These are phyloP conservation scores for Charaxes varanes DNA, from an alignment of 1,140 invertebrate genomes.

Conservation along the genomic window DNA sequence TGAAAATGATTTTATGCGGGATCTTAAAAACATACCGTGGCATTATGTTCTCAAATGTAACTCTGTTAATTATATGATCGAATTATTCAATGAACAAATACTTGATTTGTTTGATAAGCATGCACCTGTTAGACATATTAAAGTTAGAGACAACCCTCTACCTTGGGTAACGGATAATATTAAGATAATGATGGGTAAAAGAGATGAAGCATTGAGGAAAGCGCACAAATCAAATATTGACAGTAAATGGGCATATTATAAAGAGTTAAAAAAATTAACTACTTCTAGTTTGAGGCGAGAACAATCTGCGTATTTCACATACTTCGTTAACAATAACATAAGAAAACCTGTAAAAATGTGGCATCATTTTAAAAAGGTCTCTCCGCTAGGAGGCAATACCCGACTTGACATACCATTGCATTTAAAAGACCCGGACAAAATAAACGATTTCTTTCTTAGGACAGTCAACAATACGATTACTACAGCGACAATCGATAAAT, in stretches of 20 bases:
- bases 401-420: neutral
- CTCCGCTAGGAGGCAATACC: neutral
- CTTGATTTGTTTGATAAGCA: neutral
- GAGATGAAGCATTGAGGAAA: neutral
- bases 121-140: neutral
- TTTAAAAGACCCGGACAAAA: neutral
- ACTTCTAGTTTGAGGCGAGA: neutral
- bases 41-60: neutral
- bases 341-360: neutral
- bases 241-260: neutral
- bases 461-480: too few species aligned
- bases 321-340: neutral
- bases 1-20: slow-evolving; percentile 5
- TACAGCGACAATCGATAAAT: too few species aligned
- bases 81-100: neutral
- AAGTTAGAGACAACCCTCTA: neutral
- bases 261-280: neutral
- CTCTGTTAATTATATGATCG: neutral
- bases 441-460: neutral
- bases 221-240: neutral
- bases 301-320: neutral
- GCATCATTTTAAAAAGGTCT: slow-evolving; percentile 1
- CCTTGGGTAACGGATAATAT: slow-evolving; percentile 4
- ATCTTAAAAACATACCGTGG: slow-evolving; percentile 16
- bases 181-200: neutral